Evolutionary conservation across 2,888 invertebrate species (phyloP).

Genomic region (Tillus elongatus): DNA sequence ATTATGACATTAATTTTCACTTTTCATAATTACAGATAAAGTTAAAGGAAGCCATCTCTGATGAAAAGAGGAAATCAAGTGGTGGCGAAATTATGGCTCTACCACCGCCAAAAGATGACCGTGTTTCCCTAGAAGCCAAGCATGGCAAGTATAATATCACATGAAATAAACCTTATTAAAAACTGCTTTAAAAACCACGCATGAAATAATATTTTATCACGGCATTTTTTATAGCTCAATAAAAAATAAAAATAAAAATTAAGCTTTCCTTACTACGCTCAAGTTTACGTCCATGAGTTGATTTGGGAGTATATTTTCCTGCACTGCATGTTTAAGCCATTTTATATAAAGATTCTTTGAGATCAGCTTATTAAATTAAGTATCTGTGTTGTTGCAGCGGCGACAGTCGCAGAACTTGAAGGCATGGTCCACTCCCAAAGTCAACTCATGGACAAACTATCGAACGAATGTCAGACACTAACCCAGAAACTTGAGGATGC

Average conservation of each 20-base stretch:
- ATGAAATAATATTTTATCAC: no score
- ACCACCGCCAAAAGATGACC: constrained; percentile 32
- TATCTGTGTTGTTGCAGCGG: constrained; percentile 73
- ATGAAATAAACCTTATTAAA: no score
- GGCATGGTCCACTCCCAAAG: constrained; percentile 84
- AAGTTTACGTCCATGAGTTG: constrained; percentile 44
- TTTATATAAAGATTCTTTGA: no score
- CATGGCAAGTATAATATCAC: constrained; percentile 55
- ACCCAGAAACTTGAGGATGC: constrained; percentile 85
- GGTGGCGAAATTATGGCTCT: constrained; percentile 31
- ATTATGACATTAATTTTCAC: no score
- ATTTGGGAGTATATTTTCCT: constrained; percentile 33
- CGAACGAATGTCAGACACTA: constrained; percentile 79
- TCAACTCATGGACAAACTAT: constrained; percentile 87
- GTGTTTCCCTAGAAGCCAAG: constrained; percentile 70
- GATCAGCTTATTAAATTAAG: no score
- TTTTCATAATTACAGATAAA: no score
- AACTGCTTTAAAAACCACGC: no score
- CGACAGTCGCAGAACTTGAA: constrained; percentile 83
- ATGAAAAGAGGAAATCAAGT: constrained; percentile 32
- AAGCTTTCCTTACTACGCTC: no score
- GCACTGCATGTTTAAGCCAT: no score
- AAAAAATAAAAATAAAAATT: no score
- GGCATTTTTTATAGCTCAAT: no score
- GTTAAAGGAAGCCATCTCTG: no score